A percentile compares a stretch with the other conserved stretches of the same genome.
Evolutionary conservation across 1,140 invertebrate species (phyloP).

Genomic region (Ylistrum balloti): DNA sequence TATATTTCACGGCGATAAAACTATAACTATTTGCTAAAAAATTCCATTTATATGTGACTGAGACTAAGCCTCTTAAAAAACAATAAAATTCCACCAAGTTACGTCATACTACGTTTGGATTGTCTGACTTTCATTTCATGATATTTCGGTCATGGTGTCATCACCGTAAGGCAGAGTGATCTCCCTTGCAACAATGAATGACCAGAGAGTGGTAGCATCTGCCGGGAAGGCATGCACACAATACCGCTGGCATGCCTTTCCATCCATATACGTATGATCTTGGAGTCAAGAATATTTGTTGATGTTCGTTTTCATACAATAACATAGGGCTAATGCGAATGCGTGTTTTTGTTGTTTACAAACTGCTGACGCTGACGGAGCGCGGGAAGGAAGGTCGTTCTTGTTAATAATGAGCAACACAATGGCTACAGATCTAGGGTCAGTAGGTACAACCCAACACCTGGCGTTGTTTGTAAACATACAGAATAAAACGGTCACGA

Average conservation of each 20-base stretch:
- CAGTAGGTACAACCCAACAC: background rate
- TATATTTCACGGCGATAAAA: no score
- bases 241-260: background rate
- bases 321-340: background rate
- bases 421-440: background rate
- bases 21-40: no score
- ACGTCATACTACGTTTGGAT: no score
- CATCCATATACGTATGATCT: background rate
- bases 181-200: slow-evolving; percentile 17
- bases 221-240: no score
- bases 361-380: background rate
- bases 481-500: background rate
- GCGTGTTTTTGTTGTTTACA: background rate
- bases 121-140: no score
- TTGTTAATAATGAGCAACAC: background rate
- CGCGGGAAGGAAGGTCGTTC: background rate
- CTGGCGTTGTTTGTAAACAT: slow-evolving; percentile 9
- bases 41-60: no score
- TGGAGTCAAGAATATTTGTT: background rate
- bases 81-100: no score
- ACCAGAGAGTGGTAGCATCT: background rate
- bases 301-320: background rate
- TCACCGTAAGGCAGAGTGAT: background rate
- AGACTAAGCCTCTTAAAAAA: no score
- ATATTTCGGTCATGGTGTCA: no score